Conservation (phyloP, 1,140 invertebrate species). For the Cotesia chilonis region DNA sequence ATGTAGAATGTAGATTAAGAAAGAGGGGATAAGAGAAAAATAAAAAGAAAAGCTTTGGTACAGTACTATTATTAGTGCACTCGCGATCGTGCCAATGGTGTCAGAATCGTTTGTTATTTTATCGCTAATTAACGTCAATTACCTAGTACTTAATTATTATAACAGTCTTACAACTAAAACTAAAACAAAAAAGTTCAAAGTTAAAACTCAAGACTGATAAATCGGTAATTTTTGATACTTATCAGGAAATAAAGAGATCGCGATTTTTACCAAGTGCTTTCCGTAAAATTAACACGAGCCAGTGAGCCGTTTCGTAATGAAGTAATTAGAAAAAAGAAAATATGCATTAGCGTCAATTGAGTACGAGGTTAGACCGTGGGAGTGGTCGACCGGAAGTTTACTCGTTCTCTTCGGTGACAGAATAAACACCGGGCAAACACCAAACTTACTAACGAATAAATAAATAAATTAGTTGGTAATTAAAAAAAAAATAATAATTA, state of each 20-base stretch:
- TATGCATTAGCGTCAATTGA: slow-evolving; percentile 29
- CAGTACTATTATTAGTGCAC: slow-evolving; percentile 37
- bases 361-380: slow-evolving; percentile 36
- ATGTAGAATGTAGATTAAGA: slow-evolving; percentile 17
- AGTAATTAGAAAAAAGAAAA: slow-evolving; percentile 25
- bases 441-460: neutral
- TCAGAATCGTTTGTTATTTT: slow-evolving; percentile 6
- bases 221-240: too few relatives aligned
- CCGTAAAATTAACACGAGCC: neutral
- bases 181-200: too few relatives aligned
- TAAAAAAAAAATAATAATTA: neutral
- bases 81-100: neutral
- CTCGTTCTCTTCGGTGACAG: slow-evolving; percentile 26
- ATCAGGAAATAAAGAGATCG: slow-evolving; percentile 37
- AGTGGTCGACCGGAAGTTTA: slow-evolving; percentile 34
- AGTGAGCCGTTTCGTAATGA: slow-evolving; percentile 3
- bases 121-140: too few relatives aligned
- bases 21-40: slow-evolving; percentile 32
- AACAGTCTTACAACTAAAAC: too few relatives aligned
- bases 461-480: neutral
- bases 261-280: slow-evolving; percentile 7
- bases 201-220: too few relatives aligned
- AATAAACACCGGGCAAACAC: slow-evolving; percentile 8
- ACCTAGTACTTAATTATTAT: too few relatives aligned
- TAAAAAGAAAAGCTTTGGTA: slow-evolving; percentile 30